phyloP scores from a whole-genome alignment of 2,797 vertebrate genomes.

The Podargus strigoides region DNA sequence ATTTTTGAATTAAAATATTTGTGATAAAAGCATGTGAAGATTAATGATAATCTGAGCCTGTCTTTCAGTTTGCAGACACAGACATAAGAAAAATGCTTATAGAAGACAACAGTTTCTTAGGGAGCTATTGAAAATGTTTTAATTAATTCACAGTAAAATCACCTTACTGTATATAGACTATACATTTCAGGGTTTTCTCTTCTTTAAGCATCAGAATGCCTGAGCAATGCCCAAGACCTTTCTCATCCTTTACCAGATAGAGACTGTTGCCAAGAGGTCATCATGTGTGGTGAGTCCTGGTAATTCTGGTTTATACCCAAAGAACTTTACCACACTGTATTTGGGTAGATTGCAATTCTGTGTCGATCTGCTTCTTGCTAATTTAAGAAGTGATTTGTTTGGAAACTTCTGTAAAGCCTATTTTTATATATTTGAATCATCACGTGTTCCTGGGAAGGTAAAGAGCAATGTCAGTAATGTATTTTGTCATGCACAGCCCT shows the following conservation, averaged over 20 bases:
- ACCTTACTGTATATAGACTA: not conserved
- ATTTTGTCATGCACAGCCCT: conserved; percentile 22
- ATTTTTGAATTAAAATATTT: not conserved
- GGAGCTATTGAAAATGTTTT: not conserved
- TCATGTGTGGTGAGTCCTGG: not conserved
- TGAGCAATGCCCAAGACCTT: not conserved
- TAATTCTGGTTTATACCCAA: not conserved
- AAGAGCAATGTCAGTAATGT: not conserved
- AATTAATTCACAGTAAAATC: not conserved
- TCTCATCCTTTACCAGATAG: not conserved
- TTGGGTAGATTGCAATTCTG: not conserved
- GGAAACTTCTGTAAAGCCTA: not conserved
- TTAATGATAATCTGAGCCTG: not conserved
- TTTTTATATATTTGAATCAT: conserved; percentile 15
- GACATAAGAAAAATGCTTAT: not conserved
- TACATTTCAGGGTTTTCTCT: not conserved
- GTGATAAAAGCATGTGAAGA: not conserved
- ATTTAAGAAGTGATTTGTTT: not conserved
- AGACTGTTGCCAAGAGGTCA: not conserved
- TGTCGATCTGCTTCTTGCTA: not conserved
- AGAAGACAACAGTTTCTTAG: not conserved
- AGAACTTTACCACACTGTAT: not conserved
- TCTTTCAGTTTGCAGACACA: not conserved
- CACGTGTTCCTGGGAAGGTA: not conserved
- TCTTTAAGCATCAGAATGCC: not conserved